A percentile compares a stretch with the other conserved stretches of the same genome.
Conservation (phyloP, 2,797 vertebrate genomes). For the Xenentodon cancila region DNA sequence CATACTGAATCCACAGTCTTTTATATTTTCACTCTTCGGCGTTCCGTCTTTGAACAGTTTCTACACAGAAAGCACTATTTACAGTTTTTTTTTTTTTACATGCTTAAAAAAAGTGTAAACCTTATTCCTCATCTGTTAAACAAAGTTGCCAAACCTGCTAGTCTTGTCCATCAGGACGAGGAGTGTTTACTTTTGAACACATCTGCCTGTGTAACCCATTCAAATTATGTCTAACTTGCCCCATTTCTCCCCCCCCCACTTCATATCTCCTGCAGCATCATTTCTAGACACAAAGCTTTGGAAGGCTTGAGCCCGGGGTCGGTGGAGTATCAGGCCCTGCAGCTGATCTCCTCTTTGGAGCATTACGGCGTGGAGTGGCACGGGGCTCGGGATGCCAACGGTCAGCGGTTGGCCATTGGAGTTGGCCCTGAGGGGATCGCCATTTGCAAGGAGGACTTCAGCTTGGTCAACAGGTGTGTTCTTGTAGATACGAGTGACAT, state of each 20-base stretch:
- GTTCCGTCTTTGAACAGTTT: too few species aligned
- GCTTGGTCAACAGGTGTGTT: slow-evolving; percentile 89
- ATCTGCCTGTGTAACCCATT: too few species aligned
- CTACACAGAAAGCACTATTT: too few species aligned
- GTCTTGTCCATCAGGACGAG: too few species aligned
- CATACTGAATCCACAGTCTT: too few species aligned
- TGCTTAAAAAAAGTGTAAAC: too few species aligned
- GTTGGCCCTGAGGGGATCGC: slow-evolving; percentile 96
- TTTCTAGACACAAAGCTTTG: slow-evolving; percentile 90
- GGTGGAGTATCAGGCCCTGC: slow-evolving; percentile 94
- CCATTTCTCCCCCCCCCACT: background rate
- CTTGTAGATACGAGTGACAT: accelerated
- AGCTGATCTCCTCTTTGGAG: slow-evolving; percentile 91
- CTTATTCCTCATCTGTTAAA: too few species aligned
- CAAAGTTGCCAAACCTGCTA: too few species aligned
- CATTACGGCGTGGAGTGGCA: slow-evolving; percentile 99
- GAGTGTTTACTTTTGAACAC: too few species aligned
- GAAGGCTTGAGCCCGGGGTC: slow-evolving; percentile 89
- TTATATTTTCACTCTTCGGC: too few species aligned
- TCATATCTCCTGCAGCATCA: slow-evolving; percentile 81
- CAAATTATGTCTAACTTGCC: background rate
- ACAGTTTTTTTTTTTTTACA: too few species aligned
- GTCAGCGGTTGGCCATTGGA: slow-evolving; percentile 90
- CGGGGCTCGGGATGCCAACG: slow-evolving; percentile 89
- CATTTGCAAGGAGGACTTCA: slow-evolving; percentile 94